phyloP scores from a whole-genome alignment of 2,888 invertebrate species.

The Chrysolina haemoptera region DNA sequence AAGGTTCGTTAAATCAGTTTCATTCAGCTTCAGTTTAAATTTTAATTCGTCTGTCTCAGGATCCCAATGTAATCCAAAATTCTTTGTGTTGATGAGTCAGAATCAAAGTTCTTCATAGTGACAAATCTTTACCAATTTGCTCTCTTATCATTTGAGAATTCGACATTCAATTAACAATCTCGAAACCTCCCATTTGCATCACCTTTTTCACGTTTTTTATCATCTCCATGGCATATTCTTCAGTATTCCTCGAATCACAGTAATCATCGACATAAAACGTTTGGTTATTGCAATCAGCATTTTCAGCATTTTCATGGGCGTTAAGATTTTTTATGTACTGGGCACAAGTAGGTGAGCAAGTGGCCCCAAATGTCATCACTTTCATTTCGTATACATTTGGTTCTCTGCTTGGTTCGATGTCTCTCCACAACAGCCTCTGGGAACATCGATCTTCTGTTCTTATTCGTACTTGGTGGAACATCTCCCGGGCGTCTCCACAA shows the following conservation, averaged over 20 bases:
- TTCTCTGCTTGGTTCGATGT: background rate
- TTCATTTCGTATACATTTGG: background rate
- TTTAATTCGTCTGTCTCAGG: background rate
- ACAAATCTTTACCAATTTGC: conserved; percentile 9
- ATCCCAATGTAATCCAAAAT: background rate
- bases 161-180: background rate
- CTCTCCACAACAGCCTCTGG: conserved; percentile 16
- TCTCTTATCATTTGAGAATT: conserved; percentile 15
- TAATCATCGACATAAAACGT: conserved; percentile 7
- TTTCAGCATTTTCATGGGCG: background rate
- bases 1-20: background rate
- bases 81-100: background rate
- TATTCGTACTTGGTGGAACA: background rate
- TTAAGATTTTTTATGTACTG: conserved; percentile 2
- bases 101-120: background rate
- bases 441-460: background rate
- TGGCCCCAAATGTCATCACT: background rate
- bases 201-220: background rate
- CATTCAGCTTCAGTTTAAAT: conserved; percentile 6
- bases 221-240: background rate
- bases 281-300: background rate
- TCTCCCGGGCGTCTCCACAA: background rate
- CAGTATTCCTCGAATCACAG: background rate
- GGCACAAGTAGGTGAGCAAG: conserved; percentile 13
- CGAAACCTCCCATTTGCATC: conserved; percentile 4